These are phyloP conservation scores for Trichonephila inaurata DNA, from an alignment of 1,140 invertebrate species.

Conservation along the genomic window DNA sequence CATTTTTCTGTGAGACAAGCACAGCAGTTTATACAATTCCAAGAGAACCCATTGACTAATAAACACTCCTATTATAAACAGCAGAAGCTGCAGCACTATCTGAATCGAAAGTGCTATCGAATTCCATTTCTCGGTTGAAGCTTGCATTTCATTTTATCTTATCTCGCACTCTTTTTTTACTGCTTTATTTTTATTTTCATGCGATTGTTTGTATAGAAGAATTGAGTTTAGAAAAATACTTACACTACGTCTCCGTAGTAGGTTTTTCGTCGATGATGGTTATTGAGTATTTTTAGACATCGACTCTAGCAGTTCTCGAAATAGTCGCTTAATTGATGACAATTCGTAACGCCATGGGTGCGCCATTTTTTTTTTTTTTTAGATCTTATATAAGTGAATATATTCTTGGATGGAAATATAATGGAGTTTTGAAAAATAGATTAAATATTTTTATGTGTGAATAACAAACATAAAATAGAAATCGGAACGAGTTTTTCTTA, in stretches of 20 bases:
- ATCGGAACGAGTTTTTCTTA: too few species aligned
- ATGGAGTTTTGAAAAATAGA: too few species aligned
- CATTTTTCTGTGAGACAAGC: neutral
- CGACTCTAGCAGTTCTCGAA: too few species aligned
- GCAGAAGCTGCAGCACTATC: neutral
- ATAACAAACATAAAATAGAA: too few species aligned
- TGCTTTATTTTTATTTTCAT: conserved; percentile 1
- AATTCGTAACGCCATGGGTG: too few species aligned
- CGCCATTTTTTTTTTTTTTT: too few species aligned
- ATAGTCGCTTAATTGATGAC: too few species aligned
- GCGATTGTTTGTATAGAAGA: neutral
- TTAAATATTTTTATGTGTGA: too few species aligned
- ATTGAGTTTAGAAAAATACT: neutral
- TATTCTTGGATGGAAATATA: too few species aligned
- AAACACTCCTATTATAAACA: neutral
- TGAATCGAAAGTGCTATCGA: conserved; percentile 31
- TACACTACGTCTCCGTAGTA: neutral
- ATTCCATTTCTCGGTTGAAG: neutral
- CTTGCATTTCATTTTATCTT: neutral
- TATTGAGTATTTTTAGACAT: neutral
- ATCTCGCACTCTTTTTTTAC: neutral
- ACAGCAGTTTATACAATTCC: neutral
- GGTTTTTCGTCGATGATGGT: neutral
- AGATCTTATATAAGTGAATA: too few species aligned
- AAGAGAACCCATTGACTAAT: neutral